These are phyloP conservation scores for Ptilonorhynchus violaceus DNA, from an alignment of 2,113 vertebrate species.

Conservation along the genomic window DNA sequence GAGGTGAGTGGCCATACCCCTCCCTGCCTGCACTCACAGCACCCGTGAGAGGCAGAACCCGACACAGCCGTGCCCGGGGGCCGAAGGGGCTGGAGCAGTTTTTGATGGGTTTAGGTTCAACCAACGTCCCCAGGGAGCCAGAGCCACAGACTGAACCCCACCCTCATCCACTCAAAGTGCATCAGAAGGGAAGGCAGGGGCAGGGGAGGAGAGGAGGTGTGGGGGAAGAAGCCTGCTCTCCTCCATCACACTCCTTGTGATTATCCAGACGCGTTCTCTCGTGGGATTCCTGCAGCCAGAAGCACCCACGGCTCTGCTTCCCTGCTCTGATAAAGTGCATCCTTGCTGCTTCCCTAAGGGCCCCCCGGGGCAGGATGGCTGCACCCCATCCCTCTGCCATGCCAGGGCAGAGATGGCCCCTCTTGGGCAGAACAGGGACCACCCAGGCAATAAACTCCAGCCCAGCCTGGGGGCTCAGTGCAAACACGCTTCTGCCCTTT, in stretches of 20 bases:
- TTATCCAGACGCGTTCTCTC: neutral
- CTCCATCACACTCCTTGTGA: neutral
- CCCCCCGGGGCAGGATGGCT: neutral
- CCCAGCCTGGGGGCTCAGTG: neutral
- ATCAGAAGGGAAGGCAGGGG: neutral
- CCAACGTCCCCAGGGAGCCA: neutral
- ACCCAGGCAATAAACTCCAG: neutral
- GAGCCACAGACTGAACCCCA: neutral
- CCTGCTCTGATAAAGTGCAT: slow-evolving; percentile 32
- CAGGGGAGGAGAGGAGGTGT: neutral
- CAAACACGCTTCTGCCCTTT: neutral
- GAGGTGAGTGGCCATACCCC: neutral
- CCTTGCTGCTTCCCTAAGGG: neutral
- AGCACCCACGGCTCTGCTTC: fast-evolving
- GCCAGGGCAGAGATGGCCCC: neutral
- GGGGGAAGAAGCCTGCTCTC: slow-evolving; percentile 30
- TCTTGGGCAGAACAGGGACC: neutral
- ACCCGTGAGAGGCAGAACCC: neutral
- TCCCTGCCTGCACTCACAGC: neutral
- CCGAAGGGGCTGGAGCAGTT: neutral
- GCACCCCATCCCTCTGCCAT: neutral
- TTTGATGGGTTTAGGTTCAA: neutral
- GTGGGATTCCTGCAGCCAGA: neutral
- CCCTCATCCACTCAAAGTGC: slow-evolving; percentile 17
- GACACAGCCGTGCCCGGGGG: neutral